These are phyloP conservation scores for Protobothrops flavoviridis DNA, from an alignment of 2,113 vertebrate genomes.

Conservation along the genomic window DNA sequence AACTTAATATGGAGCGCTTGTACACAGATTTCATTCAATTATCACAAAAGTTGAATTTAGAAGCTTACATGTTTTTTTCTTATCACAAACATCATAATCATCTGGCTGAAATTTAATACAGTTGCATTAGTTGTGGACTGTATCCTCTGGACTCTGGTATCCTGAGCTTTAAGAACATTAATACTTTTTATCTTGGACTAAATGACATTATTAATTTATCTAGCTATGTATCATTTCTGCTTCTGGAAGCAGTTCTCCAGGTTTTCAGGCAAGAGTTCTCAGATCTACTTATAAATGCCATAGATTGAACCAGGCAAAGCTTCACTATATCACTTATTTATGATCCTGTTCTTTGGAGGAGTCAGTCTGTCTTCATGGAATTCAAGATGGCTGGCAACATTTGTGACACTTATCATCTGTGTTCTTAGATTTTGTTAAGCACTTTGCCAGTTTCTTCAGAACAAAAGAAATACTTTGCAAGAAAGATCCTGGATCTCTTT, in stretches of 20 bases:
- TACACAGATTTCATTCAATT: neutral
- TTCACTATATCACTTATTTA: neutral
- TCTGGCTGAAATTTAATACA: neutral
- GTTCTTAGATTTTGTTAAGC: neutral
- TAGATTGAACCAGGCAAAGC: neutral
- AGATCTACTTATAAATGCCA: neutral
- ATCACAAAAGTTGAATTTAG: neutral
- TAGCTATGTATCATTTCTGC: neutral
- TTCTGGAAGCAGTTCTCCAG: neutral
- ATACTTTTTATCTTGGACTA: neutral
- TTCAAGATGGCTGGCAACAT: neutral
- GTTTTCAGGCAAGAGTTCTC: neutral
- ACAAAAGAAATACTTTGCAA: neutral
- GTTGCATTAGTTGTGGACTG: neutral
- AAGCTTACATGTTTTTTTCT: neutral
- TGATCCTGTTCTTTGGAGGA: neutral
- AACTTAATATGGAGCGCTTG: neutral
- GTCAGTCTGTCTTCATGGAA: neutral
- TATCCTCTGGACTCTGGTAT: neutral
- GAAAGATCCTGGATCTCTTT: neutral
- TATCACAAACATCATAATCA: neutral
- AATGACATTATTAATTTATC: neutral
- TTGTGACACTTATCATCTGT: neutral
- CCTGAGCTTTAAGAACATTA: neutral
- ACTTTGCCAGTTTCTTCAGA: neutral